Percentiles rank a stretch among this genome's conserved stretches.
phyloP scores from a whole-genome alignment of 2,797 vertebrate species.

The Geotrypetes seraphini region DNA sequence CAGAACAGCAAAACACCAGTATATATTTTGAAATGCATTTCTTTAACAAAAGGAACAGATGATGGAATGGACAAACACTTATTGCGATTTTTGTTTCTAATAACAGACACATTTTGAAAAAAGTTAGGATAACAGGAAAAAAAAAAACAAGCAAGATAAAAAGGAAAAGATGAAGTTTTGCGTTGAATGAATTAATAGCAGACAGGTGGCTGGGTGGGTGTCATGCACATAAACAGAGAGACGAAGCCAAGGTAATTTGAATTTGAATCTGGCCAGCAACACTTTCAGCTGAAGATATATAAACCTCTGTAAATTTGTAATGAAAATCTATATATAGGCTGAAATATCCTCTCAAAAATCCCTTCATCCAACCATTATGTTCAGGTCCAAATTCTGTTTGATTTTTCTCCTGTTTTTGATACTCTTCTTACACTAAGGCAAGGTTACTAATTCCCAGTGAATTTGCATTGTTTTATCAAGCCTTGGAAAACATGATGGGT shows the following conservation, averaged over 20 bases:
- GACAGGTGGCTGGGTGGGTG: constrained; percentile 36
- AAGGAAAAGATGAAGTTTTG: constrained; percentile 31
- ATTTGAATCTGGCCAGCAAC: constrained; percentile 27
- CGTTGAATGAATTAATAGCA: constrained; percentile 35
- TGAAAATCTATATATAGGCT: constrained; percentile 26
- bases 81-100: constrained; percentile 20
- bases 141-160: constrained; percentile 30
- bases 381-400: constrained; percentile 1
- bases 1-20: constrained; percentile 16
- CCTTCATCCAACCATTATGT: too few species aligned
- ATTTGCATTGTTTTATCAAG: constrained; percentile 18
- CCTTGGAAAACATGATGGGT: constrained; percentile 11
- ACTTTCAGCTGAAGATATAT: constrained; percentile 15
- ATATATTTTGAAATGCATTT: constrained; percentile 18
- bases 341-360: too few species aligned
- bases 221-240: constrained; percentile 34
- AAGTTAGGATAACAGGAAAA: constrained; percentile 23
- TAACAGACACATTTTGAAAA: constrained; percentile 8
- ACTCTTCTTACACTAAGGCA: constrained; percentile 9
- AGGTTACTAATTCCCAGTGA: constrained; percentile 7
- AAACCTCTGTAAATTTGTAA: constrained; percentile 17
- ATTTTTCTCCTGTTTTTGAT: constrained; percentile 13
- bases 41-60: constrained; percentile 5
- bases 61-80: constrained; percentile 21
- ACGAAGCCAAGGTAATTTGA: constrained; percentile 33